Evolutionary conservation across 2,888 invertebrate species (phyloP).

Genomic region (Melikaiella ostensackeni): DNA sequence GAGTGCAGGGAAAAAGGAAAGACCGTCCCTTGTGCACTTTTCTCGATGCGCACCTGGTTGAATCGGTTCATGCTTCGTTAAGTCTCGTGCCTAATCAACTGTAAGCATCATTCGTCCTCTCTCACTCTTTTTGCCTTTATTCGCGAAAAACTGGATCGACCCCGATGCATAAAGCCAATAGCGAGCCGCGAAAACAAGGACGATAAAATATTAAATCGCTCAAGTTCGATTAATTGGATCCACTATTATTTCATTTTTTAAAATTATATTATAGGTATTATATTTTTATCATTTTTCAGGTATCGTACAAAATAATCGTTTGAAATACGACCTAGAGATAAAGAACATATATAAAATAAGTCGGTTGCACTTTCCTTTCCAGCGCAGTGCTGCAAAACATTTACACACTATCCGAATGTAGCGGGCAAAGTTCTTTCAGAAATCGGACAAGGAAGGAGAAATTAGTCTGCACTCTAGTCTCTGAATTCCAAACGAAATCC

Average conservation of each 20-base stretch:
- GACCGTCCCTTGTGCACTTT: constrained; percentile 40
- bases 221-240: background rate
- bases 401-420: background rate
- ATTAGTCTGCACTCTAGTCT: background rate
- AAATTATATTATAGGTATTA: background rate
- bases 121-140: constrained; percentile 48
- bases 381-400: background rate
- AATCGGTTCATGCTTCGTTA: constrained; percentile 68
- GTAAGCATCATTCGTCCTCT: constrained; percentile 57
- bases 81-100: constrained; percentile 68
- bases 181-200: background rate
- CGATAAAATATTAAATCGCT: background rate
- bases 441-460: background rate
- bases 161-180: constrained; percentile 46
- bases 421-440: constrained; percentile 1
- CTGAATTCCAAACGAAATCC: background rate
- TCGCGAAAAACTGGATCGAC: constrained; percentile 46
- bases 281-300: background rate
- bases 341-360: background rate
- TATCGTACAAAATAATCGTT: background rate
- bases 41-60: constrained; percentile 64
- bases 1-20: constrained; percentile 16
- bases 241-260: background rate
- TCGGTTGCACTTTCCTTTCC: background rate
- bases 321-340: background rate